These are phyloP conservation scores for Phyllotreta striolata DNA, from an alignment of 2,888 invertebrate species.

Conservation along the genomic window DNA sequence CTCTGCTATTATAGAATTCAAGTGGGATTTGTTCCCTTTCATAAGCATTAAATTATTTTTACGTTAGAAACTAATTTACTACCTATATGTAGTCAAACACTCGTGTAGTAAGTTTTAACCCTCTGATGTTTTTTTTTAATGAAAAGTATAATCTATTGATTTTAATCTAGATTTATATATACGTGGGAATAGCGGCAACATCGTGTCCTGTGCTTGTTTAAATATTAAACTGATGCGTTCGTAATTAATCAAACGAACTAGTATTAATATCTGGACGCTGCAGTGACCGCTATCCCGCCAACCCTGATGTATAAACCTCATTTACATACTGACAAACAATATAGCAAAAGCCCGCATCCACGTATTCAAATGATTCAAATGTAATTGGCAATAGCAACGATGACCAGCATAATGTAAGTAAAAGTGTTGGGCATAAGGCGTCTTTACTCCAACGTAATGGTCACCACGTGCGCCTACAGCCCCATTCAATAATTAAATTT, in stretches of 20 bases:
- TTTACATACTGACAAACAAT: conserved; percentile 55
- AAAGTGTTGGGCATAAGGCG: conserved; percentile 40
- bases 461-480: conserved; percentile 49
- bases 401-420: conserved; percentile 55
- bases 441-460: conserved; percentile 51
- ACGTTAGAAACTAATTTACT: too few relatives aligned
- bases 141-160: background rate
- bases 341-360: conserved; percentile 55
- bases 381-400: conserved; percentile 55
- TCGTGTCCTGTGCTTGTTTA: conserved; percentile 25
- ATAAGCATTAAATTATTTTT: background rate
- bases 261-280: conserved; percentile 55
- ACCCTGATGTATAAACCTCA: conserved; percentile 52
- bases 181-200: conserved; percentile 15
- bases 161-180: conserved; percentile 12
- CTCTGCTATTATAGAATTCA: too few relatives aligned
- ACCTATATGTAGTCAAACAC: too few relatives aligned
- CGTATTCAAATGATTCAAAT: conserved; percentile 55
- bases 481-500: conserved; percentile 2
- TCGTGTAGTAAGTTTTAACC: too few relatives aligned
- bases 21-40: conserved; percentile 1
- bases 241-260: conserved; percentile 56
- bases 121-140: too few relatives aligned
- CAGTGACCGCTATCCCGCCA: conserved; percentile 50
- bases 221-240: conserved; percentile 37